A percentile compares a stretch with the other conserved stretches of the same genome.
Evolutionary conservation across 2,888 invertebrate species (phyloP).

Genomic region (Netelia virgata): DNA sequence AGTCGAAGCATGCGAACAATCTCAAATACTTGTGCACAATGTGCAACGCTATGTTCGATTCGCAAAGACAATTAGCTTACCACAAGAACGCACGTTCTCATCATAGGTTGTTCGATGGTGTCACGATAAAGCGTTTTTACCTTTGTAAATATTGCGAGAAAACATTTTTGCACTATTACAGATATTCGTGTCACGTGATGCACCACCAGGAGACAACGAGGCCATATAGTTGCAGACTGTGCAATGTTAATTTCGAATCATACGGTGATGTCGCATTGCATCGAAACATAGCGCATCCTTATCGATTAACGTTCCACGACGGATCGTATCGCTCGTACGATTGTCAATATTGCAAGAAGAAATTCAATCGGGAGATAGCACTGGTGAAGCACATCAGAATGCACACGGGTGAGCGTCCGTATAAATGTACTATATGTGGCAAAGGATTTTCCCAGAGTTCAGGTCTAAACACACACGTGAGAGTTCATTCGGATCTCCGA

Average conservation of each 20-base stretch:
- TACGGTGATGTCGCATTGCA: conserved; percentile 64
- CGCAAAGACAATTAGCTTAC: conserved; percentile 56
- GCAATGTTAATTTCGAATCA: conserved; percentile 57
- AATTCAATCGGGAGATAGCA: conserved; percentile 63
- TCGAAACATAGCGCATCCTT: conserved; percentile 62
- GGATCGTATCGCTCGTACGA: conserved; percentile 54
- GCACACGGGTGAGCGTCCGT: conserved; percentile 68
- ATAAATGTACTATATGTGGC: conserved; percentile 60
- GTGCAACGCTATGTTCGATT: conserved; percentile 66
- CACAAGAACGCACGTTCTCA: conserved; percentile 59
- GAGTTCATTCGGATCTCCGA: conserved; percentile 66
- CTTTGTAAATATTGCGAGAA: conserved; percentile 69
- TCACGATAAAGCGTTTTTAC: conserved; percentile 58
- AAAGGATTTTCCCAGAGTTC: conserved; percentile 69
- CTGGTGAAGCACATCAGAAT: conserved; percentile 68
- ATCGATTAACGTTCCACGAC: conserved; percentile 63
- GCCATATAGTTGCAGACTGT: conserved; percentile 67
- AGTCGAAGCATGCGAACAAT: conserved; percentile 62
- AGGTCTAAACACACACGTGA: conserved; percentile 67
- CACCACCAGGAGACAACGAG: conserved; percentile 38
- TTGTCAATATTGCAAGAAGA: conserved; percentile 68
- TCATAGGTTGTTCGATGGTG: conserved; percentile 42
- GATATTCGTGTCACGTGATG: conserved; percentile 42
- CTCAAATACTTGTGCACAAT: conserved; percentile 69
- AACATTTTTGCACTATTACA: conserved; percentile 64